These are phyloP conservation scores for Microtus pennsylvanicus DNA, from an alignment of 2,113 vertebrate genomes.

Conservation along the genomic window DNA sequence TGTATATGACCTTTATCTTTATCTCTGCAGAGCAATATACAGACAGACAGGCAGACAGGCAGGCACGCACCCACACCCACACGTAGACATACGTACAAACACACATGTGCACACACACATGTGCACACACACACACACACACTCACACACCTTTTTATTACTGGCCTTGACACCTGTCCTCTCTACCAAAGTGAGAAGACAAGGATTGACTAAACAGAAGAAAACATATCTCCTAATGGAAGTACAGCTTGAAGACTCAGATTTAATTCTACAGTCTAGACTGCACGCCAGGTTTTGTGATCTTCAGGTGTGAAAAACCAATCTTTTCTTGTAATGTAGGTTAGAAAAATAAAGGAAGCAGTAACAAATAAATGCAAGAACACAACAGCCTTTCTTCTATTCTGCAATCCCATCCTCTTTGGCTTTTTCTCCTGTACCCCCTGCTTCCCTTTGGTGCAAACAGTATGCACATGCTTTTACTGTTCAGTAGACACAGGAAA, in stretches of 20 bases:
- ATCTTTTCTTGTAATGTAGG: neutral
- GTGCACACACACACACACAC: neutral
- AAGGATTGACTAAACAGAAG: neutral
- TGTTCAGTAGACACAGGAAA: neutral
- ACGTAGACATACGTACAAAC: neutral
- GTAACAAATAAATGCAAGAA: neutral
- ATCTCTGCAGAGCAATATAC: neutral
- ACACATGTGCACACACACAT: neutral
- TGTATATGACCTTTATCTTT: neutral
- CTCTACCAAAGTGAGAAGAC: neutral
- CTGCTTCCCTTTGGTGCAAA: neutral
- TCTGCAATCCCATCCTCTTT: neutral
- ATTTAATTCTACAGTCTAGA: neutral
- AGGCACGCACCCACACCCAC: neutral
- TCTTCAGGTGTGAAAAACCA: slow-evolving; percentile 37
- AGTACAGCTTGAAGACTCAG: neutral
- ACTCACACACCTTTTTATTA: neutral
- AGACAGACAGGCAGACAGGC: neutral
- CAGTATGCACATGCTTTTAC: neutral
- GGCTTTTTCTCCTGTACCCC: neutral
- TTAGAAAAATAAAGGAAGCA: slow-evolving; percentile 1
- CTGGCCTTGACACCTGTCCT: neutral
- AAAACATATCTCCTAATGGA: neutral
- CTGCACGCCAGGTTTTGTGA: neutral
- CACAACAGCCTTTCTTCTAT: neutral